Evolutionary conservation across 2,888 invertebrate genomes (phyloP).

Genomic region (Agrilus cyanescens): DNA sequence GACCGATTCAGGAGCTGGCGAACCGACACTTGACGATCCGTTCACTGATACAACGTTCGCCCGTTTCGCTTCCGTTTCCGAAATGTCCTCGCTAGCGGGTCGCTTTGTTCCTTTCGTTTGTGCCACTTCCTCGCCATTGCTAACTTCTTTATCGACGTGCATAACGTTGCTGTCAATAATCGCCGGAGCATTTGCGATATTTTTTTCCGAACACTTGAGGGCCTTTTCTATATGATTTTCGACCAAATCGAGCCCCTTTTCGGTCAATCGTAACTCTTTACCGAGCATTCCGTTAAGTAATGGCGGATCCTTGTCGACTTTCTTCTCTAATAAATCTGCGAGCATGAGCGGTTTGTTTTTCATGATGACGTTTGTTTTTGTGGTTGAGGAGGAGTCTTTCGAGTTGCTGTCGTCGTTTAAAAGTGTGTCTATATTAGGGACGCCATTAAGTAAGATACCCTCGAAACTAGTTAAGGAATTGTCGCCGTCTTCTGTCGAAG

Average conservation of each 20-base stretch:
- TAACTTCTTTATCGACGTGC: slow-evolving; percentile 13
- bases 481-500: slow-evolving; percentile 43
- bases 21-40: slow-evolving; percentile 31
- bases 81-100: slow-evolving; percentile 30
- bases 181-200: slow-evolving; percentile 15
- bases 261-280: slow-evolving; percentile 45
- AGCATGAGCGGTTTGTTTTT: slow-evolving; percentile 60
- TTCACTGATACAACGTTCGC: slow-evolving; percentile 23
- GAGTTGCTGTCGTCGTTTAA: slow-evolving; percentile 42
- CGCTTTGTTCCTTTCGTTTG: slow-evolving; percentile 33
- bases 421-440: slow-evolving; percentile 40
- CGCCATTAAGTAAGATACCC: slow-evolving; percentile 47
- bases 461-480: slow-evolving; percentile 52
- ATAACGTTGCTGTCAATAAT: slow-evolving; percentile 9
- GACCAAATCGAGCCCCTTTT: slow-evolving; percentile 47
- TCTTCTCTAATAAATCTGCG: slow-evolving; percentile 72
- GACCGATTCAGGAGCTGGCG: slow-evolving; percentile 38
- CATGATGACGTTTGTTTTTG: slow-evolving; percentile 19
- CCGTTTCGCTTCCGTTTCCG: slow-evolving; percentile 37
- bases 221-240: slow-evolving; percentile 47
- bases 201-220: slow-evolving; percentile 21
- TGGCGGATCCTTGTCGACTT: slow-evolving; percentile 47
- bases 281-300: slow-evolving; percentile 46
- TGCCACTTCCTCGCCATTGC: slow-evolving; percentile 20
- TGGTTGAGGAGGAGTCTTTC: slow-evolving; percentile 34